phyloP scores from a whole-genome alignment of 2,888 invertebrate genomes.

The Exocentrus adspersus region DNA sequence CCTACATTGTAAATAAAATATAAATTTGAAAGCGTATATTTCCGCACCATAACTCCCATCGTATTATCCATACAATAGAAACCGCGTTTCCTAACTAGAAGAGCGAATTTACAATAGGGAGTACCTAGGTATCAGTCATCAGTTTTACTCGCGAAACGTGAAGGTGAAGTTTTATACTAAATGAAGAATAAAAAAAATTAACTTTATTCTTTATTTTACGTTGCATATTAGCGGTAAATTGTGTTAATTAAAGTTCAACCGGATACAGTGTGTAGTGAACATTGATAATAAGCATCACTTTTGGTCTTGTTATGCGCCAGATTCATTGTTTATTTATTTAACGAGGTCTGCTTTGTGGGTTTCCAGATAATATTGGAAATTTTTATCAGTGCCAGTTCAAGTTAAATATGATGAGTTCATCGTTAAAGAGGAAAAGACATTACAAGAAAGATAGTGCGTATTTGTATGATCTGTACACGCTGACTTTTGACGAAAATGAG shows the following conservation, averaged over 20 bases:
- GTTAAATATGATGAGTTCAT: slow-evolving; percentile 54
- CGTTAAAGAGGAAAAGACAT: slow-evolving; percentile 70
- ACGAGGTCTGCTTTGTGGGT: slow-evolving; percentile 12
- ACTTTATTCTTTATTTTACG: background rate
- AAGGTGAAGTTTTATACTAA: background rate
- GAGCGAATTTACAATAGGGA: slow-evolving; percentile 14
- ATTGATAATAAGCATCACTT: background rate
- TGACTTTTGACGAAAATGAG: slow-evolving; percentile 86
- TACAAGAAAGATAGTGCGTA: slow-evolving; percentile 89
- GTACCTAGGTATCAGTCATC: too few species aligned
- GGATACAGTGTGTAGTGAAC: slow-evolving; percentile 1
- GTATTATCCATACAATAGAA: slow-evolving; percentile 43
- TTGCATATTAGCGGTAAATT: background rate
- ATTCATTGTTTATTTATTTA: slow-evolving; percentile 19
- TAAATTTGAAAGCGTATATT: slow-evolving; percentile 38
- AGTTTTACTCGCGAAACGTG: too few species aligned
- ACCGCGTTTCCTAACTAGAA: slow-evolving; percentile 32
- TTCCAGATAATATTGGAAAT: background rate
- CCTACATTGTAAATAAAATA: slow-evolving; percentile 24
- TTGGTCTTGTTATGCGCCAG: background rate
- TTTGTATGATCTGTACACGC: slow-evolving; percentile 84
- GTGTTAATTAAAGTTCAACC: background rate
- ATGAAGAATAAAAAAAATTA: background rate
- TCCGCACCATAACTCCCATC: slow-evolving; percentile 40
- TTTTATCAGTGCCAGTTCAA: slow-evolving; percentile 10